A percentile compares a stretch with the other conserved stretches of the same genome.
These are phyloP conservation scores for Jacana jacana DNA, from an alignment of 2,113 vertebrate genomes.

Conservation along the genomic window DNA sequence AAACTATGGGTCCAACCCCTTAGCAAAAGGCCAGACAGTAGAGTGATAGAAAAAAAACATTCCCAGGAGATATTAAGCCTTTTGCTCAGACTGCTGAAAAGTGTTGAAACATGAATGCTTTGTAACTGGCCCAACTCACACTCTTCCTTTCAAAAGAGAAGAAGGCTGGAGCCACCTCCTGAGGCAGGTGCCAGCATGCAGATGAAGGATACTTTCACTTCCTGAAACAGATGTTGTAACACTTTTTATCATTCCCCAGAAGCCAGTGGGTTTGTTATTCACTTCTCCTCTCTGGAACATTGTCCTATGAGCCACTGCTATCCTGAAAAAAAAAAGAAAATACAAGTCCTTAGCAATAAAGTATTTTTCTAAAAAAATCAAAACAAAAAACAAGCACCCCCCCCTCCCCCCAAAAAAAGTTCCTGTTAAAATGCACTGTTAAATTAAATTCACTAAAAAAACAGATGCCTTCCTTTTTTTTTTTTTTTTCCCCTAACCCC, in stretches of 20 bases:
- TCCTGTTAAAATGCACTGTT: not conserved
- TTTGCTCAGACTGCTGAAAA: not conserved
- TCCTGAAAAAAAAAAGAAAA: constrained; percentile 79
- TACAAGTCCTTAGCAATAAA: not conserved
- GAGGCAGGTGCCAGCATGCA: not conserved
- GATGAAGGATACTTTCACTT: constrained; percentile 94
- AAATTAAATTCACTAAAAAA: not conserved
- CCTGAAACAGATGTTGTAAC: constrained; percentile 89
- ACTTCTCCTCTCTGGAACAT: constrained; percentile 96
- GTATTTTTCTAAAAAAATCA: not conserved
- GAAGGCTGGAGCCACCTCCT: not conserved
- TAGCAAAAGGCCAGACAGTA: not conserved
- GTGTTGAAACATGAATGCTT: not conserved
- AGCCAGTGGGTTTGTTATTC: constrained; percentile 90
- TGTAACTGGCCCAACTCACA: not conserved
- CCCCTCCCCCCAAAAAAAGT: not conserved
- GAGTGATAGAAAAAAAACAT: not conserved
- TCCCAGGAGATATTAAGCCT: not conserved
- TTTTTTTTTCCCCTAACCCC: too few relatives aligned
- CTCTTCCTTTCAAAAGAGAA: not conserved
- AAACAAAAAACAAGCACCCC: not conserved
- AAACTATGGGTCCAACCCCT: not conserved
- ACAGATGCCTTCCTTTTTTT: not conserved
- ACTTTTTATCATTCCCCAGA: constrained; percentile 99
- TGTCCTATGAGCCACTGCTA: constrained; percentile 93